These are phyloP conservation scores for Oithona nana DNA, from an alignment of 2,888 invertebrate genomes.

Conservation along the genomic window DNA sequence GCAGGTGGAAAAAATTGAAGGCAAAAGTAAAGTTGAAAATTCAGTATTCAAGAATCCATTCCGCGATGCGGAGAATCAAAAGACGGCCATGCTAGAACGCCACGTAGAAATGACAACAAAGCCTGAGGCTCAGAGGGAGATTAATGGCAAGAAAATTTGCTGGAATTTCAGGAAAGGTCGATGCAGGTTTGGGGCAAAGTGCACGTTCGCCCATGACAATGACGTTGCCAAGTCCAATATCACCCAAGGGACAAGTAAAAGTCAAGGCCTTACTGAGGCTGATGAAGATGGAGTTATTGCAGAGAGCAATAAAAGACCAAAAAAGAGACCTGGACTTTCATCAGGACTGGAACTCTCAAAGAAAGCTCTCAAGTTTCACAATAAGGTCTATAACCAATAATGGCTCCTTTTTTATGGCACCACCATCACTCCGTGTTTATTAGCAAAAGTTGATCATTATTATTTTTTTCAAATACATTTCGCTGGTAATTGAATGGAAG, in stretches of 20 bases:
- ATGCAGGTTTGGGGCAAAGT: slow-evolving; percentile 76
- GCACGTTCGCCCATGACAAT: slow-evolving; percentile 75
- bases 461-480: too few species aligned
- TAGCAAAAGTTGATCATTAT: too few species aligned
- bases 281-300: not conserved
- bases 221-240: slow-evolving; percentile 35
- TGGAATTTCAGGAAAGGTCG: slow-evolving; percentile 80
- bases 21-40: slow-evolving; percentile 25
- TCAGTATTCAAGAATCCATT: slow-evolving; percentile 66
- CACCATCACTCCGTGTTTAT: too few species aligned
- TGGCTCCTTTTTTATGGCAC: too few species aligned
- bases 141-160: slow-evolving; percentile 72
- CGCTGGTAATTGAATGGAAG: too few species aligned
- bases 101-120: slow-evolving; percentile 74
- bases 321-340: slow-evolving; percentile 54
- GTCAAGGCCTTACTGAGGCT: not conserved
- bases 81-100: slow-evolving; percentile 65
- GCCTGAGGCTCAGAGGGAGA: slow-evolving; percentile 50
- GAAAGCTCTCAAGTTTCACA: slow-evolving; percentile 59
- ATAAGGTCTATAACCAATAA: slow-evolving; percentile 27
- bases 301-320: slow-evolving; percentile 20
- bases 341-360: slow-evolving; percentile 60
- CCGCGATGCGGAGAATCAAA: slow-evolving; percentile 58
- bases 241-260: not conserved
- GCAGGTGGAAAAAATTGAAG: not conserved